phyloP scores from a whole-genome alignment of 1,140 invertebrate genomes.

The Drosophila nebulosa region DNA sequence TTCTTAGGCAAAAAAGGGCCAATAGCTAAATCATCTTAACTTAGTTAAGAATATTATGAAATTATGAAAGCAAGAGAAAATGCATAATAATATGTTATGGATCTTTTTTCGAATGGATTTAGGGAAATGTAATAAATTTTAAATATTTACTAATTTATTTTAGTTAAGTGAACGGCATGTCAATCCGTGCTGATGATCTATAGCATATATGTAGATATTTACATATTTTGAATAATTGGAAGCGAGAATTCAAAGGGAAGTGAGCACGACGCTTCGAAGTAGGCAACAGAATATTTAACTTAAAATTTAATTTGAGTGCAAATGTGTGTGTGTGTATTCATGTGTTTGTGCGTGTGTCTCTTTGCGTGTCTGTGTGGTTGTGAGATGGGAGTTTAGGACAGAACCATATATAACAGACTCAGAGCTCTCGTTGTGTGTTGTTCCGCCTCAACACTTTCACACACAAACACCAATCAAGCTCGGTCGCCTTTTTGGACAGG shows the following conservation, averaged over 20 bases:
- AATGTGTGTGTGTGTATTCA: not conserved
- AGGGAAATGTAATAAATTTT: no score
- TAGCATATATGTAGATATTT: not conserved
- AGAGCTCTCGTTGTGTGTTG: conserved; percentile 13
- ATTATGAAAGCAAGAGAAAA: no score
- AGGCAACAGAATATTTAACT: not conserved
- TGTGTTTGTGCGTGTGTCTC: no score
- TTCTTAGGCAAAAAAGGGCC: no score
- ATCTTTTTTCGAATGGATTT: no score
- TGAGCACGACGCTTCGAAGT: not conserved
- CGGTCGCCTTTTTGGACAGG: conserved; percentile 58
- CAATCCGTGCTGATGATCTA: not conserved
- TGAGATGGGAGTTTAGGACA: not conserved
- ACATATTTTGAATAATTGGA: not conserved
- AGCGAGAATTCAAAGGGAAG: not conserved
- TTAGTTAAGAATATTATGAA: no score
- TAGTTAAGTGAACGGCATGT: no score
- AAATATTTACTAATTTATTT: no score
- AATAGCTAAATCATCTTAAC: no score
- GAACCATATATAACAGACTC: not conserved
- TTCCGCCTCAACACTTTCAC: conserved; percentile 54
- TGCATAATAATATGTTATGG: no score
- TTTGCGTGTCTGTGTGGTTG: not conserved
- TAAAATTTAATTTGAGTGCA: not conserved
- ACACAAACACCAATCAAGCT: conserved; percentile 60